These are phyloP conservation scores for Turdus rufiventris DNA, from an alignment of 2,113 vertebrate species.

Conservation along the genomic window DNA sequence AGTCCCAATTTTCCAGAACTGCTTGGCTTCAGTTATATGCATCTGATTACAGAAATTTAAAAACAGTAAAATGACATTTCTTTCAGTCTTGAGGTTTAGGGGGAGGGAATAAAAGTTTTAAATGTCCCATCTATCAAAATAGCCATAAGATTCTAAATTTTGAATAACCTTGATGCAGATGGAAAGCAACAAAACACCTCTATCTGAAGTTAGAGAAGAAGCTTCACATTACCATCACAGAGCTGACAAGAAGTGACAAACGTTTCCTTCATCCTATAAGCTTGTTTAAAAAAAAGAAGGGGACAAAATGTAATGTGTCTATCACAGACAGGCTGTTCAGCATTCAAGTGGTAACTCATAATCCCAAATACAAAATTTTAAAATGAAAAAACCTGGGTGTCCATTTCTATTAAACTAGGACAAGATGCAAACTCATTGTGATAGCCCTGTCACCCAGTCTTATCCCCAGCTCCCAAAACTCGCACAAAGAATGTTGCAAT, in stretches of 20 bases:
- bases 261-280: constrained; percentile 7
- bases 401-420: constrained; percentile 47
- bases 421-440: constrained; percentile 40
- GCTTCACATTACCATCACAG: neutral
- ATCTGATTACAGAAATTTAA: neutral
- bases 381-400: constrained; percentile 5
- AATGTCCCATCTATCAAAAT: constrained; percentile 21
- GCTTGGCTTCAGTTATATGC: neutral
- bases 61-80: neutral
- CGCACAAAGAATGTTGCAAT: constrained; percentile 38
- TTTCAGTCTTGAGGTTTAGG: neutral
- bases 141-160: constrained; percentile 20
- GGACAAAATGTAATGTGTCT: constrained; percentile 21
- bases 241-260: constrained; percentile 59
- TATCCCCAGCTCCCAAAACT: constrained; percentile 45
- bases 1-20: neutral
- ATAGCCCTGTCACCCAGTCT: constrained; percentile 54
- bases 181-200: constrained; percentile 1
- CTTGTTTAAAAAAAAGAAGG: constrained; percentile 39
- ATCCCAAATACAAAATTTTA: constrained; percentile 31
- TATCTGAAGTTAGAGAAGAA: neutral
- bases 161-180: constrained; percentile 12
- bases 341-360: constrained; percentile 9
- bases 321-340: neutral
- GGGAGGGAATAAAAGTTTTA: neutral